Conservation (phyloP, 2,113 vertebrate genomes). For the Trematomus loennbergii region DNA sequence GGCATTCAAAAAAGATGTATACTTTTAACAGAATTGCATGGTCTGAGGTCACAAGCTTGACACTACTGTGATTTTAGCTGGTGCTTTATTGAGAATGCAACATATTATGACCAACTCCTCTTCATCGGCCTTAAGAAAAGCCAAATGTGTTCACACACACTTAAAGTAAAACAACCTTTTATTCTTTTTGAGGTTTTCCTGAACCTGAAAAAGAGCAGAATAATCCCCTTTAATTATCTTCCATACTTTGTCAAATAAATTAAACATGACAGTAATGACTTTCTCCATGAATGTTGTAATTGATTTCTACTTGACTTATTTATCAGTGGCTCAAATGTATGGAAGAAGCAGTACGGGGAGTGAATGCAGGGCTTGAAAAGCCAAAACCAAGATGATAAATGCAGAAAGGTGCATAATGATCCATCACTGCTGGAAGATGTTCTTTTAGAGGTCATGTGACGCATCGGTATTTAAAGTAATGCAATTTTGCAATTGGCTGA, state of each 20-base stretch:
- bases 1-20: conserved; percentile 68
- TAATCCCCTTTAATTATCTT: background rate
- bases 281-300: background rate
- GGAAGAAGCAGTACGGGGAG: background rate
- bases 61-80: background rate
- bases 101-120: no score
- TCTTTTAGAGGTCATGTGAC: conserved; percentile 13
- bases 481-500: conserved; percentile 18
- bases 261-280: background rate
- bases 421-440: background rate
- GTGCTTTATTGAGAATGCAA: background rate
- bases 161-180: no score
- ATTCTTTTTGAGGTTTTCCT: no score
- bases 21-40: conserved; percentile 14
- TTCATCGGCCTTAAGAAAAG: no score
- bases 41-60: conserved; percentile 2
- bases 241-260: background rate
- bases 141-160: no score
- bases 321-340: no score
- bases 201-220: no score
- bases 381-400: background rate
- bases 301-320: background rate
- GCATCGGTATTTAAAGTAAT: conserved; percentile 29
- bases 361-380: background rate
- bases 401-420: background rate